These are phyloP conservation scores for Cyprinus carpio DNA, from an alignment of 2,113 vertebrate species.

Conservation along the genomic window DNA sequence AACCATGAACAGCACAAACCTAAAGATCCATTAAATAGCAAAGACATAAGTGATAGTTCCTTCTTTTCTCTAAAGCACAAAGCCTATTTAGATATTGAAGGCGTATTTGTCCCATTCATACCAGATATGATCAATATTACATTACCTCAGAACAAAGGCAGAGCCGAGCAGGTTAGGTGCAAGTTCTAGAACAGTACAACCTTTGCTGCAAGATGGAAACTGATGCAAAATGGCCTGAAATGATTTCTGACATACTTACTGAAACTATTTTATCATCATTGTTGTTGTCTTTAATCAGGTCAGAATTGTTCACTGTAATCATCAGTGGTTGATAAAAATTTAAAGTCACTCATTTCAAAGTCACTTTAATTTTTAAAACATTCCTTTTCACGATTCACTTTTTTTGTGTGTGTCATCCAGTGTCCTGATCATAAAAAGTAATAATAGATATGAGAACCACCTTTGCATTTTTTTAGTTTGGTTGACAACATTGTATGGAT, in stretches of 20 bases:
- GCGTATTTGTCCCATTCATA: conserved; percentile 35
- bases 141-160: conserved; percentile 28
- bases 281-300: background rate
- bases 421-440: background rate
- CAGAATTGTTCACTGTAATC: background rate
- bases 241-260: background rate
- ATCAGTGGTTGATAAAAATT: background rate
- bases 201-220: background rate
- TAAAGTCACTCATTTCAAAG: background rate
- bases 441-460: background rate
- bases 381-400: background rate
- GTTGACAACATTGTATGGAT: background rate
- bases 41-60: background rate
- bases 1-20: conserved; percentile 20
- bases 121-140: conserved; percentile 46
- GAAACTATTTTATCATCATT: background rate
- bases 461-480: background rate
- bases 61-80: conserved; percentile 21
- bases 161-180: background rate
- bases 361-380: background rate
- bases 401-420: background rate
- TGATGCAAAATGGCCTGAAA: background rate
- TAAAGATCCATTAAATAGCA: conserved; percentile 31
- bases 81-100: conserved; percentile 22
- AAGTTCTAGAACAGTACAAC: conserved; percentile 2